phyloP scores from a whole-genome alignment of 2,888 invertebrate genomes.

The Hedya salicella region DNA sequence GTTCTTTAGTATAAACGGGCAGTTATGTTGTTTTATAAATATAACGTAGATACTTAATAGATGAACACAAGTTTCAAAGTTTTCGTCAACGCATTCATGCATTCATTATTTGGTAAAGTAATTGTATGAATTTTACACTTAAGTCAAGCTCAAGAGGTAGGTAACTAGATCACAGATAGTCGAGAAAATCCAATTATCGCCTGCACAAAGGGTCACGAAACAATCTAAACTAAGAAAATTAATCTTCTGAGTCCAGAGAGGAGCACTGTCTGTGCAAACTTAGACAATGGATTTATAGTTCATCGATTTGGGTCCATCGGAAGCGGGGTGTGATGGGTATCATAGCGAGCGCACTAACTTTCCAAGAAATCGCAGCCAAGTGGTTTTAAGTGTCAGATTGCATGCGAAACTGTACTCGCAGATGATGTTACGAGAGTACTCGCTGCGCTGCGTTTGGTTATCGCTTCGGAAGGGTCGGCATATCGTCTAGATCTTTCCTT shows the following conservation, averaged over 20 bases:
- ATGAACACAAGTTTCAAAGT: background rate
- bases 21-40: background rate
- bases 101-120: constrained; percentile 24
- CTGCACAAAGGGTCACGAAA: constrained; percentile 85
- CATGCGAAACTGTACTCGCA: constrained; percentile 39
- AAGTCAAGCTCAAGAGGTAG: constrained; percentile 70
- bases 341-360: constrained; percentile 50
- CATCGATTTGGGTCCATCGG: constrained; percentile 81
- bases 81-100: background rate
- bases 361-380: constrained; percentile 46
- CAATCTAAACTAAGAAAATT: constrained; percentile 86
- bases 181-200: constrained; percentile 84
- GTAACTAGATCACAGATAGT: constrained; percentile 81
- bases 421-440: constrained; percentile 38
- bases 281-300: constrained; percentile 85
- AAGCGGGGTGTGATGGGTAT: constrained; percentile 65
- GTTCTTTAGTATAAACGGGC: background rate
- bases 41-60: background rate
- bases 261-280: constrained; percentile 82
- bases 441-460: constrained; percentile 24
- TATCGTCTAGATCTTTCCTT: background rate
- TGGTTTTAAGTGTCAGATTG: constrained; percentile 44
- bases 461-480: constrained; percentile 13
- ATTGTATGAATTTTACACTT: constrained; percentile 59
- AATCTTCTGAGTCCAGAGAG: constrained; percentile 83